These are phyloP conservation scores for Meghimatium bilineatum DNA, from an alignment of 2,888 invertebrate genomes.

Conservation along the genomic window DNA sequence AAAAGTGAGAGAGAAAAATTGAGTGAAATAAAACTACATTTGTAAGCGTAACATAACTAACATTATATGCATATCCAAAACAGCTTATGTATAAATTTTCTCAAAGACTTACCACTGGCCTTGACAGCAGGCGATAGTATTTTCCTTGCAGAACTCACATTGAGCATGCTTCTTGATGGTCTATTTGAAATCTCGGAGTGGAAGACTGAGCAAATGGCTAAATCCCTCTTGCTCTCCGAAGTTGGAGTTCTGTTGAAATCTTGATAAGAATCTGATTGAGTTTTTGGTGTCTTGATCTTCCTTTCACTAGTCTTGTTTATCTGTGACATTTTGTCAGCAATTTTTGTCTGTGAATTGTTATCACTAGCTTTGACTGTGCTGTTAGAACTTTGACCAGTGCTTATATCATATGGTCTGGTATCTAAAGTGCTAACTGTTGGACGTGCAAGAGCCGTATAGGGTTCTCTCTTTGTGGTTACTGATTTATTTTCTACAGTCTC, in stretches of 20 bases:
- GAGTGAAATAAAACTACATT: no score
- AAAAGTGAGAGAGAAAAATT: no score
- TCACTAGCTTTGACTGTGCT: constrained; percentile 24
- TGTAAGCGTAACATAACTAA: no score
- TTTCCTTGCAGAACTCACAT: constrained; percentile 39
- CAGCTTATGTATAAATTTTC: neutral
- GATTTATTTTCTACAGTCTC: constrained; percentile 47
- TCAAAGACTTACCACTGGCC: constrained; percentile 71
- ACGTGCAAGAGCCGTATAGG: constrained; percentile 61
- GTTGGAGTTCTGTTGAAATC: constrained; percentile 34
- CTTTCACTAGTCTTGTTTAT: constrained; percentile 50
- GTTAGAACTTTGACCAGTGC: neutral
- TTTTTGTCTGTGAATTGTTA: constrained; percentile 54
- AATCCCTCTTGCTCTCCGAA: constrained; percentile 58
- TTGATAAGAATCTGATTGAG: constrained; percentile 7
- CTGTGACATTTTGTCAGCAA: constrained; percentile 43
- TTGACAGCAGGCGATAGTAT: constrained; percentile 66
- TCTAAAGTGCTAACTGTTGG: constrained; percentile 70
- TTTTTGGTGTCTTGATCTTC: constrained; percentile 23
- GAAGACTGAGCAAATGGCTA: constrained; percentile 67
- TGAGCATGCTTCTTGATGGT: constrained; percentile 1
- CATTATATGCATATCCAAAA: no score
- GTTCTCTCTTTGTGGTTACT: constrained; percentile 68
- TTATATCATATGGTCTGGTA: constrained; percentile 48
- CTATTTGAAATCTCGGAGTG: constrained; percentile 43